Conservation (phyloP, 2,888 invertebrate genomes). For the Xestia rhomboidea region DNA sequence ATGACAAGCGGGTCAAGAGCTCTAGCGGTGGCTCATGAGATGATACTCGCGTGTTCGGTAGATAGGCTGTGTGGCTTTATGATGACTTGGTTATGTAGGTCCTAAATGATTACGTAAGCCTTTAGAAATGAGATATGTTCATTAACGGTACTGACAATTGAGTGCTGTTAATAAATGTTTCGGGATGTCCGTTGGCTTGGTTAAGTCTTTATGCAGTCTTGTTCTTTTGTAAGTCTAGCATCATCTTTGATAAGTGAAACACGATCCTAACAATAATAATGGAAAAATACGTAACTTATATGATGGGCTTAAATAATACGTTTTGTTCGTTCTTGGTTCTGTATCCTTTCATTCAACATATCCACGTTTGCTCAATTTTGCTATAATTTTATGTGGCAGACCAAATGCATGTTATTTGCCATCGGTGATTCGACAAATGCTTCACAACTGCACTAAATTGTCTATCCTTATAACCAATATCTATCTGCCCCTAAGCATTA, state of each 20-base stretch:
- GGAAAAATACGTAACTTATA: neutral
- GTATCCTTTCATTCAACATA: neutral
- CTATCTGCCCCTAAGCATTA: neutral
- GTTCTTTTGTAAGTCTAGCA: neutral
- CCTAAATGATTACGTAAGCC: neutral
- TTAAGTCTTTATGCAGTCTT: neutral
- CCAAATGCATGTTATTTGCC: neutral
- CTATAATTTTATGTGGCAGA: neutral
- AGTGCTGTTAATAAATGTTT: neutral
- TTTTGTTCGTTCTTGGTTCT: neutral
- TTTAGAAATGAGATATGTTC: neutral
- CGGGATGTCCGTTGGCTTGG: neutral
- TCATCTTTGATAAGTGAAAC: neutral
- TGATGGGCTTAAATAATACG: neutral
- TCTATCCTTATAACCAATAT: neutral
- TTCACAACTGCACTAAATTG: neutral
- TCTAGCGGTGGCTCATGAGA: slow-evolving; percentile 40
- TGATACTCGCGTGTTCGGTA: slow-evolving; percentile 1
- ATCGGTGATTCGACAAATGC: neutral
- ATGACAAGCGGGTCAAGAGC: slow-evolving; percentile 33
- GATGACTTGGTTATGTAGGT: neutral
- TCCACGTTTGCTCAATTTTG: neutral
- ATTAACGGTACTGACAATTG: neutral
- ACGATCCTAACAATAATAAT: neutral
- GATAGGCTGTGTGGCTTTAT: neutral